Conservation (phyloP, 92 coral and sea anemone species). For the Pocillopora grandis region DNA sequence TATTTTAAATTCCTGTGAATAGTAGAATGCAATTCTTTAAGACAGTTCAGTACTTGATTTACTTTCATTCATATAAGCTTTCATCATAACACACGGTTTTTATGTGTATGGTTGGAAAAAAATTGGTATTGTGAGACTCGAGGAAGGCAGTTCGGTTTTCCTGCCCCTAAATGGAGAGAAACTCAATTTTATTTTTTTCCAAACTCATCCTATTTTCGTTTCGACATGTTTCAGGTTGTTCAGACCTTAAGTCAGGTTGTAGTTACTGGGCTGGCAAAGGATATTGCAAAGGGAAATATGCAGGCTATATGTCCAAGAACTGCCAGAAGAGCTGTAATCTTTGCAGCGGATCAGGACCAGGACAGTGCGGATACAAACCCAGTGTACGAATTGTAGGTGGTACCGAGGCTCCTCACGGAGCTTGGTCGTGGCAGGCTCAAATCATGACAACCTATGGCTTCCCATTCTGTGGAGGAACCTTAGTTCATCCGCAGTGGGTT, state of each 20-base stretch:
- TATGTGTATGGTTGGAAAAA: too few species aligned
- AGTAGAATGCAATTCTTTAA: neutral
- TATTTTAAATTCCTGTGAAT: neutral
- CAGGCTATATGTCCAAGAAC: neutral
- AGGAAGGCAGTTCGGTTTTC: too few species aligned
- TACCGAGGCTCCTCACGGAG: constrained; percentile 57
- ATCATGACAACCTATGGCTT: constrained; percentile 25
- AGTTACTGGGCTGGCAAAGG: neutral
- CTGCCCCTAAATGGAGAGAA: neutral
- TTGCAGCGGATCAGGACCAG: constrained; percentile 14
- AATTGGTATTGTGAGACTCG: too few species aligned
- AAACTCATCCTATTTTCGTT: neutral
- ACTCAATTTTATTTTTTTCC: neutral
- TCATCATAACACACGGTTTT: too few species aligned
- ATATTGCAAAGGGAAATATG: neutral
- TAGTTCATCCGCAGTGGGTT: constrained; percentile 49
- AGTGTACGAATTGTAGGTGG: constrained; percentile 57
- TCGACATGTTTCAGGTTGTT: neutral
- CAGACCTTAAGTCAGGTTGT: neutral
- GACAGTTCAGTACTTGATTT: neutral
- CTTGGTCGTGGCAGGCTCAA: constrained; percentile 63
- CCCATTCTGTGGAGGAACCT: constrained; percentile 56
- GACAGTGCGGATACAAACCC: constrained; percentile 31
- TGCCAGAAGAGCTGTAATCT: constrained; percentile 6
- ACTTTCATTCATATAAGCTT: too few species aligned